Conservation (phyloP, 2,888 invertebrate genomes). For the Drosophila anomelani region DNA sequence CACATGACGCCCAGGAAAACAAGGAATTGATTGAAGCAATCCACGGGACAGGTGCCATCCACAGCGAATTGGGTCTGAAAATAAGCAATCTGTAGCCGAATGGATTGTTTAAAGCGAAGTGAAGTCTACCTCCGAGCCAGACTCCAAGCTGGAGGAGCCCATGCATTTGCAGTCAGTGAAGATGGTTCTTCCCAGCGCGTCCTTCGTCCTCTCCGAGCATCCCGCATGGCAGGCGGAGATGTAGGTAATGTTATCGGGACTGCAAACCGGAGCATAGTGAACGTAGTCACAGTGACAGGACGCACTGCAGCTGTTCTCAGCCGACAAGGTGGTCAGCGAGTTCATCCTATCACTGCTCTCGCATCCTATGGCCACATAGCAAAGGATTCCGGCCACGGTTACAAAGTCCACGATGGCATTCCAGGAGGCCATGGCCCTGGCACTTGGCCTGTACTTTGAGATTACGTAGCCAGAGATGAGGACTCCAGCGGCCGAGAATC, state of each 20-base stretch:
- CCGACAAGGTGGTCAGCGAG: constrained; percentile 26
- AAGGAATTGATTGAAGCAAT: constrained; percentile 86
- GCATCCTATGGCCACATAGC: constrained; percentile 88
- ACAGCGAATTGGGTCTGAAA: constrained; percentile 54
- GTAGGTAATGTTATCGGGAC: constrained; percentile 87
- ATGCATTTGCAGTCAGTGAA: constrained; percentile 64
- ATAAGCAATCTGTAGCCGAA: rapidly evolving
- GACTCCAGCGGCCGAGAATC: constrained; percentile 89
- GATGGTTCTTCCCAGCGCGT: constrained; percentile 47
- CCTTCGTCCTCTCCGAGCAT: constrained; percentile 84
- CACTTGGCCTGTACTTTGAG: constrained; percentile 88
- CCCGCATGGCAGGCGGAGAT: constrained; percentile 93
- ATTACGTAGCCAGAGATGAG: constrained; percentile 88
- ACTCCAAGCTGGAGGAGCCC: constrained; percentile 1
- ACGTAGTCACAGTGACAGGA: constrained; percentile 89
- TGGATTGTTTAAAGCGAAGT: rapidly evolving
- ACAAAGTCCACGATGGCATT: constrained; percentile 88
- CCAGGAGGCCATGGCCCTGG: constrained; percentile 88
- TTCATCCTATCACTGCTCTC: constrained; percentile 85
- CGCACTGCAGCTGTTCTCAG: constrained; percentile 86
- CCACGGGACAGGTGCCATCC: constrained; percentile 86
- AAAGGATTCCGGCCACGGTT: constrained; percentile 87
- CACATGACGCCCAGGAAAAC: constrained; percentile 86
- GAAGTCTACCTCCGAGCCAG: constrained; percentile 23
- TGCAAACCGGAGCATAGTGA: constrained; percentile 90